These are phyloP conservation scores for Ferdinandea cuprea DNA, from an alignment of 2,888 invertebrate species.

Conservation along the genomic window DNA sequence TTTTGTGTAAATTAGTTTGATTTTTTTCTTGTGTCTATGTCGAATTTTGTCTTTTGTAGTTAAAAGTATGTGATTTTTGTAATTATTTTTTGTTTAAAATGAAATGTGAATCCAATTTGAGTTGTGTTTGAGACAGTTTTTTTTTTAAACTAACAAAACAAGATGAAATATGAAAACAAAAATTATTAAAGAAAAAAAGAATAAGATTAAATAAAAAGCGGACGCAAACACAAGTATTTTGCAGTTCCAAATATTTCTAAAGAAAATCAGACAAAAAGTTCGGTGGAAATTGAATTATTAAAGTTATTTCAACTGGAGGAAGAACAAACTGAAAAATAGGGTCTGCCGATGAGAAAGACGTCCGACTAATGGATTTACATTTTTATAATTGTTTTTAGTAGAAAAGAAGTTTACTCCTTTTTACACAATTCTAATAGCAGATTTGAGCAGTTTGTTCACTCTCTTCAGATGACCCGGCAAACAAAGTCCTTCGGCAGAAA, in stretches of 20 bases:
- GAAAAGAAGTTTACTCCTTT: too few relatives aligned
- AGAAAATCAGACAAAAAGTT: not conserved
- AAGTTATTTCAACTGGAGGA: not conserved
- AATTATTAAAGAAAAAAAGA: not conserved
- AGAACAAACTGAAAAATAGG: not conserved
- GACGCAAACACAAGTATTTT: constrained; percentile 10
- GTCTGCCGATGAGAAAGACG: constrained; percentile 7
- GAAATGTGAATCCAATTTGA: constrained; percentile 40
- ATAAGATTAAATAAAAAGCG: constrained; percentile 18
- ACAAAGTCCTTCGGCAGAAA: too few relatives aligned
- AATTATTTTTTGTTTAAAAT: constrained; percentile 13
- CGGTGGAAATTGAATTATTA: not conserved
- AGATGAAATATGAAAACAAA: constrained; percentile 10
- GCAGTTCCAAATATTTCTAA: not conserved
- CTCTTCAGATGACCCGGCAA: too few relatives aligned
- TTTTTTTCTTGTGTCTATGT: constrained; percentile 20
- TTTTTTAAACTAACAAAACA: constrained; percentile 19
- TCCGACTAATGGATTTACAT: too few relatives aligned
- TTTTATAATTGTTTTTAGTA: too few relatives aligned
- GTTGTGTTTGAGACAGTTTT: constrained; percentile 11
- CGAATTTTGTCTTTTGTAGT: constrained; percentile 38
- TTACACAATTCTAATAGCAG: too few relatives aligned
- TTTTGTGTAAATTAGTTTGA: constrained; percentile 3
- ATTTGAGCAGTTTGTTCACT: too few relatives aligned
- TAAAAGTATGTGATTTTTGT: constrained; percentile 17